Evolutionary conservation across 2,797 vertebrate species (phyloP), one percentile per base, ranked within the genome.

Genomic region (Pygocentrus nattereri): DNA sequence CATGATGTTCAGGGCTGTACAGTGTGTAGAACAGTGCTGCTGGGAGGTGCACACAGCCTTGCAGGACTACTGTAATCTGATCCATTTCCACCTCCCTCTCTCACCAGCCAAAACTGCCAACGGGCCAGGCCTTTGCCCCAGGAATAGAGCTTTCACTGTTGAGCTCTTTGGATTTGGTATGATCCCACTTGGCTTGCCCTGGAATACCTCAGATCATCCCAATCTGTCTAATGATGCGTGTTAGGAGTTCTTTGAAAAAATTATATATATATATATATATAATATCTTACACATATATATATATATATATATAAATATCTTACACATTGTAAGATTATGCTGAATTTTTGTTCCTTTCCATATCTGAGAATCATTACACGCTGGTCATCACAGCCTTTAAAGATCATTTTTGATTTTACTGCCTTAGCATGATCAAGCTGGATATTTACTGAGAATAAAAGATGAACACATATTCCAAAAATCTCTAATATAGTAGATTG

Each of bases 231-330:
- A 83, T 84, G 65, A 87, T 47, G 79, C 56, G 68, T 59, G 79
- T 74, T 76, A 76, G 21, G 69, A 73, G 58, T 79, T 81, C 82
- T 85, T 75, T 83, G 47, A 85, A 85, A 83, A 78, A 54, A 83
- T 69, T n/a, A n/a, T n/a, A n/a, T n/a, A n/a, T n/a, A n/a, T n/a
- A n/a, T n/a, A n/a, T n/a, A n/a, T n/a, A n/a, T n/a, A n/a, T n/a
- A n/a, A n/a, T n/a, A n/a, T n/a, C n/a, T n/a, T n/a, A n/a, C n/a
- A n/a, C n/a, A n/a, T n/a, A n/a, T n/a, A n/a, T n/a, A n/a, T n/a
- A n/a, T n/a, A n/a, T n/a, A n/a, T n/a, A n/a, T n/a, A n/a, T n/a
- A n/a, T n/a, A n/a, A n/a, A n/a, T n/a, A n/a, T n/a, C n/a, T n/a
- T n/a, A n/a, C n/a, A n/a, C n/a, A n/a, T n/a, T n/a, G n/a, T n/a